Base-by-base conservation (phyloP, 2,888 invertebrate species). In the Sphaerophoria rueppellii region DNA sequence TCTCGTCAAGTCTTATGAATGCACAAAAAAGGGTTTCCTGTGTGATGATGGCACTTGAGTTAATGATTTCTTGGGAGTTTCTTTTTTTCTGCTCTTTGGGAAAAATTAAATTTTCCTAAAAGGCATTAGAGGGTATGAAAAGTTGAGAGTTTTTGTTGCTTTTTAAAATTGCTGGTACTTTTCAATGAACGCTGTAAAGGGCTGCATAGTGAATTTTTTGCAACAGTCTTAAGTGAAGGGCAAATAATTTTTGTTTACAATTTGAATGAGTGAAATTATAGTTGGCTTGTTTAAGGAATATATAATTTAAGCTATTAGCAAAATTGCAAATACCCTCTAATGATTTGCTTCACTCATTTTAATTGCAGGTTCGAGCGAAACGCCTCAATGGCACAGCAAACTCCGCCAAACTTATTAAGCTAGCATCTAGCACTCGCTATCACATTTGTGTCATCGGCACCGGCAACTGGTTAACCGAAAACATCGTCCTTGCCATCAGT, bases 381-480 rank as follows among this genome's bases (percentile, higher is more conserved):
- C 93, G 95, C 87, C 91, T 97, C 87, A 96, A 96, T 88, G 94
- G 95, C 48, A 94, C 94, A 67, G 94, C 95, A 0, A 94, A 96
- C 88, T 95, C 95, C 9, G 94, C 95, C 77, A 95, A 95, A 91
- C 93, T 98, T 69, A 94, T 94, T 74, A 95, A 95, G 89, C 93
- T 98, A 87, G 94, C 94, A 83, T 95, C 97, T 4, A 96, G 95
- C 89, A 96, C 96, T 3, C 94, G 95, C 87, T 98, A 98, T 92
- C 93, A 95, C 83, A 95, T 98, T 89, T 98, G 98, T 92, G 96
- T 98, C 71, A 93, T 97, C 88, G 97, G 97, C n/a, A 92, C 96
- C 82, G 96, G 96, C 79, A 96, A 95, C 92, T 95, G 95, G 94
- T 90, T 93, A 89, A 91, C 93, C 89, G 89, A 90, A 88, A 89